Evolutionary conservation across 1,140 invertebrate genomes (phyloP).

Genomic region (Ruditapes philippinarum): DNA sequence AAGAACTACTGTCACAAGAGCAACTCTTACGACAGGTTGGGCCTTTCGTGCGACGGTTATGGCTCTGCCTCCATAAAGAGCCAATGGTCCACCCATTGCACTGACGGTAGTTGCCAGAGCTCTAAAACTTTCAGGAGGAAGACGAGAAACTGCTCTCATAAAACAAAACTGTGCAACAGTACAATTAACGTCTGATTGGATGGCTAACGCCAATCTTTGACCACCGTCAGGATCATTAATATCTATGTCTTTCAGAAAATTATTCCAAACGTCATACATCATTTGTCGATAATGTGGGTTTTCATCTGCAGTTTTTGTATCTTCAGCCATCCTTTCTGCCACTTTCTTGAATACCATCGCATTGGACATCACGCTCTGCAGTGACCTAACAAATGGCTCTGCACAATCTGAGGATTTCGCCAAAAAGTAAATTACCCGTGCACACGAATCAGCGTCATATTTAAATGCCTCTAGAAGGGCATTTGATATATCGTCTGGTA

Average conservation of each 20-base stretch:
- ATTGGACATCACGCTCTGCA: too few relatives aligned
- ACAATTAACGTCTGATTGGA: not conserved
- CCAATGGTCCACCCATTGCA: not conserved
- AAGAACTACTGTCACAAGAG: not conserved
- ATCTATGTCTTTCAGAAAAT: not conserved
- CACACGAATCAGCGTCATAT: too few relatives aligned
- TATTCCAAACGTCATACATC: too few relatives aligned
- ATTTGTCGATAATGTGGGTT: too few relatives aligned
- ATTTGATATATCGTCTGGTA: too few relatives aligned
- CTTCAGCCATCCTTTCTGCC: too few relatives aligned
- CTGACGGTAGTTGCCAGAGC: not conserved
- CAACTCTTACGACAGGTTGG: not conserved
- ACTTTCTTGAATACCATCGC: too few relatives aligned
- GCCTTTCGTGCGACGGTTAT: not conserved
- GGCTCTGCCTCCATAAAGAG: not conserved
- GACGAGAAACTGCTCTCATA: not conserved
- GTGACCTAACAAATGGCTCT: too few relatives aligned
- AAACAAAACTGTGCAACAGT: not conserved
- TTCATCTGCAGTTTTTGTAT: too few relatives aligned
- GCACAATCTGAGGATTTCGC: too few relatives aligned
- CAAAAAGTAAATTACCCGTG: too few relatives aligned
- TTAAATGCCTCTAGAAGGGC: too few relatives aligned
- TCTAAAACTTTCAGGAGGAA: not conserved
- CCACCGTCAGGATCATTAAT: not conserved
- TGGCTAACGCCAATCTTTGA: not conserved